Evolutionary conservation across 2,797 vertebrate genomes (phyloP).

Genomic region (Macropodus opercularis): DNA sequence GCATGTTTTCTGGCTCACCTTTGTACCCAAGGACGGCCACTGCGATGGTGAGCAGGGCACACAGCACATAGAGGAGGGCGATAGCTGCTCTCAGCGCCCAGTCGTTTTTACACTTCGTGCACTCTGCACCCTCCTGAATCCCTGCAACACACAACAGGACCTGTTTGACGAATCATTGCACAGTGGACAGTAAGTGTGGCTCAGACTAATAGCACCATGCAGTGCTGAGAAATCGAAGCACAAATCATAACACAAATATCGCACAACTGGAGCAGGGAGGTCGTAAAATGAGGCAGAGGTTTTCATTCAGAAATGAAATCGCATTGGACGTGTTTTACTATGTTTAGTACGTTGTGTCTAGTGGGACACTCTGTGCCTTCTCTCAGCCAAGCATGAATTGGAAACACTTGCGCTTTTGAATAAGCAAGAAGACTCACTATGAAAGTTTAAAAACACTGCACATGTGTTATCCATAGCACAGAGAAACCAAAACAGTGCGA

Average conservation of each 20-base stretch:
- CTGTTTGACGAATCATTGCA: slow-evolving; percentile 20
- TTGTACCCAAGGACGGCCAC: slow-evolving; percentile 97
- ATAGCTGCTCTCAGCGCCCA: slow-evolving; percentile 96
- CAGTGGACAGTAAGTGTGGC: background rate
- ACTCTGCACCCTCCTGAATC: slow-evolving; percentile 97
- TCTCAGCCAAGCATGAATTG: slow-evolving; percentile 58
- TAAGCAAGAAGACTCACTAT: slow-evolving; percentile 33
- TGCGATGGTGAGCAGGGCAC: slow-evolving; percentile 93
- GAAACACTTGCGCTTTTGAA: slow-evolving; percentile 59
- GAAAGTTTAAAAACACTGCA: slow-evolving; percentile 48
- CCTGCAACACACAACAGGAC: slow-evolving; percentile 82
- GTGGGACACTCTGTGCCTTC: slow-evolving; percentile 49
- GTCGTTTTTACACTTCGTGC: slow-evolving; percentile 98
- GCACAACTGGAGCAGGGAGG: slow-evolving; percentile 8
- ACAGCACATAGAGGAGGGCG: slow-evolving; percentile 92
- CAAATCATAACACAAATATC: slow-evolving; percentile 11
- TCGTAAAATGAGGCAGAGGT: slow-evolving; percentile 14
- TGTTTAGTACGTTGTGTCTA: slow-evolving; percentile 42
- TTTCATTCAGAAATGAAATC: slow-evolving; percentile 45
- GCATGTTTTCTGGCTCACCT: slow-evolving; percentile 79
- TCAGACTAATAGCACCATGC: background rate
- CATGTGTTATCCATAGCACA: slow-evolving; percentile 68
- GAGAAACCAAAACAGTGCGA: slow-evolving; percentile 23
- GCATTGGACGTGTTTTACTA: slow-evolving; percentile 23
- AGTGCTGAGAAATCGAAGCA: slow-evolving; percentile 11